Conservation (phyloP, 2,797 vertebrate genomes). For the Esox lucius region DNA sequence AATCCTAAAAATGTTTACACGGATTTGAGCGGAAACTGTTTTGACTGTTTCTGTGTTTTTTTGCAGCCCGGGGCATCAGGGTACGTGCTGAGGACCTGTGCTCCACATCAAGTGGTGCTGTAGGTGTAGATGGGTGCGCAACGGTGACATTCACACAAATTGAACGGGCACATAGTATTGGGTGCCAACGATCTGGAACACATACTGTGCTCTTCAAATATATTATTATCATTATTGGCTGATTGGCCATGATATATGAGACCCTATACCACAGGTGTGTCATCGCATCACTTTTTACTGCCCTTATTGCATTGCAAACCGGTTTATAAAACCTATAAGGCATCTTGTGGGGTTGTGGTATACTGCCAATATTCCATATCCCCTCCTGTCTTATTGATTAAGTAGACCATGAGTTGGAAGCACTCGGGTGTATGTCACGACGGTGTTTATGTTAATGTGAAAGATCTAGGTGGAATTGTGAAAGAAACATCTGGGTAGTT, state of each 20-base stretch:
- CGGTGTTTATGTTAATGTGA: neutral
- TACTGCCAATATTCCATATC: too few species aligned
- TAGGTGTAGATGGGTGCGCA: neutral
- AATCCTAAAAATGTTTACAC: constrained; percentile 64
- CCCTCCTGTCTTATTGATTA: too few species aligned
- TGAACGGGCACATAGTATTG: neutral
- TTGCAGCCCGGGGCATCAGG: neutral
- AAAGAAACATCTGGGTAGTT: neutral
- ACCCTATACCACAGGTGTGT: too few species aligned
- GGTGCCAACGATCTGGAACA: neutral
- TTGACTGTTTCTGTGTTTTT: constrained; percentile 44
- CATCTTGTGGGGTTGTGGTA: too few species aligned
- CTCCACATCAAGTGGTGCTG: neutral
- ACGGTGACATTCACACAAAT: neutral
- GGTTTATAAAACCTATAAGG: too few species aligned
- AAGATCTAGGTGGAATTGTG: neutral
- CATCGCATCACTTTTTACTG: too few species aligned
- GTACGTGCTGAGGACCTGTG: too few species aligned
- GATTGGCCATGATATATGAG: too few species aligned
- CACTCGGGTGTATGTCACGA: neutral
- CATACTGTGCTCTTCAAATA: neutral
- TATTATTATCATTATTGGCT: neutral
- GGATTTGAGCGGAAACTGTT: constrained; percentile 22
- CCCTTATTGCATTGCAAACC: too few species aligned
- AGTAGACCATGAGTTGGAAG: neutral